Evolutionary conservation across 1,140 invertebrate species (phyloP), one percentile per base, ranked within the genome.

Genomic region (Macrobrachium nipponense): DNA sequence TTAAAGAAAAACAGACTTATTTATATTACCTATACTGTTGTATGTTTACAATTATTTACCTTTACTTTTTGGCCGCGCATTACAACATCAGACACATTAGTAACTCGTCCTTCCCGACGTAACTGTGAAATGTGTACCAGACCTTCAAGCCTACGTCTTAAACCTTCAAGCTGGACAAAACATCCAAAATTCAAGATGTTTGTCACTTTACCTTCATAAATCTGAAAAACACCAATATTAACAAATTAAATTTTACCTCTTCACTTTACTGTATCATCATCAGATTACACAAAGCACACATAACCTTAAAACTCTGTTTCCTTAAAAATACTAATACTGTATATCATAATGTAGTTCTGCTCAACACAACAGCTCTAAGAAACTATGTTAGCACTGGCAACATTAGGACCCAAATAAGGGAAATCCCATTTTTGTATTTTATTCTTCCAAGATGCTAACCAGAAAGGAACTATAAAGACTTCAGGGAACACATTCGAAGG

Each of bases 51-150:
- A 36, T 17, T 17, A 88, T 89, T 89, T 89, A 97, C 96, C 92
- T 97, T 98, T 0, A 99, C 97, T 92, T 95, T 97, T 89, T 97
- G 95, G 61, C 98, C 98, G 89, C 96, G 93, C 15, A 93, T 93
- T 0, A 99, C 97, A 36, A 99, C 98, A 92, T 99, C 98, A 10
- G 95, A 95, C 0, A 99, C 98, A 92, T 96, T 96, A 1, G 96
- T 97, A 12, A 99, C 98, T 89, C 98, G 93, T 0, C 98, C 98
- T 92, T 99, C 97, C 70, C 96, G 93, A 60, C 97, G 91, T 36
- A 99, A 91, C 92, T 99, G 97, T 15, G 98, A 99, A 89, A 99
- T 99, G 90, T 99, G 99, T 12, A 99, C 97, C 0, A 99, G 92
- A 4, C 99, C 99, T 92, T 99, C 98, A 94, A 96, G 93, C 82